These are phyloP conservation scores for Ophiodon elongatus DNA, from an alignment of 2,113 vertebrate genomes.

Conservation along the genomic window DNA sequence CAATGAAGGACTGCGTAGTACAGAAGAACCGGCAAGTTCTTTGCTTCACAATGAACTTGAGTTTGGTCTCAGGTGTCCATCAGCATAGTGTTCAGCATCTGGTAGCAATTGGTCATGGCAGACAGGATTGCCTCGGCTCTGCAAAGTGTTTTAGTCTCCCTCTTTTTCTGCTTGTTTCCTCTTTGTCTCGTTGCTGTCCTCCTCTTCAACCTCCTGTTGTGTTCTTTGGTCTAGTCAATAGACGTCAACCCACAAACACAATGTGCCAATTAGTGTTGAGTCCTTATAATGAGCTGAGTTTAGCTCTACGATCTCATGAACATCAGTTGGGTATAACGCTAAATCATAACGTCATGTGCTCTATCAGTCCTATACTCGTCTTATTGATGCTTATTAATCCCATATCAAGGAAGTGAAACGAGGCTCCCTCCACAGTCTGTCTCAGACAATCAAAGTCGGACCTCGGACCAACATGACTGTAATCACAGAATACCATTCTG, in stretches of 20 bases:
- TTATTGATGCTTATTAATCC: neutral
- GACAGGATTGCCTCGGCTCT: conserved; percentile 49
- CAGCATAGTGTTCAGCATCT: conserved; percentile 43
- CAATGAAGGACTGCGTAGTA: neutral
- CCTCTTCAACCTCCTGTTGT: neutral
- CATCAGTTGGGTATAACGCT: neutral
- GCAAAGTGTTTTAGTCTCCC: conserved; percentile 50
- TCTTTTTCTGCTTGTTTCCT: neutral
- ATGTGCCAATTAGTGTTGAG: conserved; percentile 7
- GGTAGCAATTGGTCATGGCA: conserved; percentile 56
- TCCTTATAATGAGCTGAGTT: neutral
- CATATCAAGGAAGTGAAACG: neutral
- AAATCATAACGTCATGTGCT: neutral
- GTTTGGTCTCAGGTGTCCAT: conserved; percentile 5
- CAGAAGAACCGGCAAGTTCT: neutral
- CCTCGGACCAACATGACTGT: neutral
- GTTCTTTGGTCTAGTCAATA: conserved; percentile 18
- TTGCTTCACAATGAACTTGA: conserved; percentile 15
- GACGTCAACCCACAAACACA: conserved; percentile 23
- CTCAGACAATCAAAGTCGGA: neutral
- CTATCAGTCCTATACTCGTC: neutral
- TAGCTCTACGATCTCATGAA: neutral
- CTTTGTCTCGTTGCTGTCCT: neutral
- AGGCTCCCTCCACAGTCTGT: neutral
- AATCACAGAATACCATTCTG: neutral